A percentile compares a stretch with the other conserved stretches of the same genome.
phyloP scores from a whole-genome alignment of 1,140 invertebrate genomes.

The Solen grandis region DNA sequence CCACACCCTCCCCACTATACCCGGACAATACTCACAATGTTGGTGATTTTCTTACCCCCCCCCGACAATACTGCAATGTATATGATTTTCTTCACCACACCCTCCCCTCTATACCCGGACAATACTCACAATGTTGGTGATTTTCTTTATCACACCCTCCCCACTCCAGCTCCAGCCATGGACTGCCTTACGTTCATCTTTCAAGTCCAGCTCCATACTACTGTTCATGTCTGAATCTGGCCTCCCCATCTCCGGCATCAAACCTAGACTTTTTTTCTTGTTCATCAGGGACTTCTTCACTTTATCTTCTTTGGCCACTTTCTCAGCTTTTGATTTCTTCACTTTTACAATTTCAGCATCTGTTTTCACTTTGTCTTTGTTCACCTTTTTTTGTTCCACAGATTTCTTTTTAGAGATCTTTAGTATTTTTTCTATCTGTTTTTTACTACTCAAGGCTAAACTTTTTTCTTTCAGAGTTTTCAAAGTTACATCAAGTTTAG shows the following conservation, averaged over 20 bases:
- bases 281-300: constrained; percentile 1
- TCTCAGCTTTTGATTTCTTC: not conserved
- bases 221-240: not conserved
- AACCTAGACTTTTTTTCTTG: not conserved
- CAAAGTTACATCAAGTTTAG: too few species aligned
- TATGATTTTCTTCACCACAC: too few species aligned
- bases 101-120: too few species aligned
- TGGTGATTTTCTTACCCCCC: too few species aligned
- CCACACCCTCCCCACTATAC: too few species aligned
- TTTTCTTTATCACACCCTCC: constrained; percentile 56
- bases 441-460: too few species aligned
- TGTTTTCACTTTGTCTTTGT: constrained; percentile 4
- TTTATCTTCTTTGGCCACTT: constrained; percentile 38
- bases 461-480: too few species aligned
- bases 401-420: too few species aligned
- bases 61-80: too few species aligned
- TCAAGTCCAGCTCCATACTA: constrained; percentile 12
- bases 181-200: constrained; percentile 26
- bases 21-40: too few species aligned
- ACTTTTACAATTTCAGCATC: constrained; percentile 26
- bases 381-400: constrained; percentile 18
- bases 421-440: too few species aligned
- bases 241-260: not conserved
- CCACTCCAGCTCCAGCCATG: constrained; percentile 69
- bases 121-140: constrained; percentile 56